Percentiles rank a stretch among this genome's conserved stretches.
Conservation (phyloP, 23 tunicate species). For the Ascidia mentula region DNA sequence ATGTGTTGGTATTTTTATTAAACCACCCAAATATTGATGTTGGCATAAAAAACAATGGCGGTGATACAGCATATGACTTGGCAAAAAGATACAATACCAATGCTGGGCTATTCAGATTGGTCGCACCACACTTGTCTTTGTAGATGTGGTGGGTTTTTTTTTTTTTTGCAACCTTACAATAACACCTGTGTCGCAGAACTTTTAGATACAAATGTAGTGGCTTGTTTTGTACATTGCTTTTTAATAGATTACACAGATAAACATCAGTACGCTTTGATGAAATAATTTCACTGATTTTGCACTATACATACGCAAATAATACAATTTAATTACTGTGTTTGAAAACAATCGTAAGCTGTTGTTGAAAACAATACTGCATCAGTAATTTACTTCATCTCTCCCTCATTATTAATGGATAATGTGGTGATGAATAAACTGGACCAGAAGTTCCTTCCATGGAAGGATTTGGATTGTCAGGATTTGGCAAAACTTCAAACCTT, state of each 20-base stretch:
- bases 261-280: too few relatives aligned
- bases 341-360: too few relatives aligned
- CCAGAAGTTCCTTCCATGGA: background rate
- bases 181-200: too few relatives aligned
- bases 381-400: too few relatives aligned
- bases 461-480: background rate
- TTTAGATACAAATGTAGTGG: too few relatives aligned
- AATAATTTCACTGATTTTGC: too few relatives aligned
- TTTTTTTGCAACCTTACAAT: too few relatives aligned
- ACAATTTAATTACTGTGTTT: too few relatives aligned
- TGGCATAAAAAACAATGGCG: background rate
- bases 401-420: background rate
- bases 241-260: too few relatives aligned
- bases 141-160: background rate
- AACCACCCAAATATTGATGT: background rate
- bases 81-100: background rate
- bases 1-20: background rate
- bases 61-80: background rate
- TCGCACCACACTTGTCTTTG: background rate
- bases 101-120: background rate
- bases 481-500: constrained; percentile 5
- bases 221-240: too few relatives aligned
- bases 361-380: too few relatives aligned
- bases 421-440: background rate
- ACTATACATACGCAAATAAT: too few relatives aligned